phyloP scores from a whole-genome alignment of 2,888 invertebrate species.

The Synergus itoensis region DNA sequence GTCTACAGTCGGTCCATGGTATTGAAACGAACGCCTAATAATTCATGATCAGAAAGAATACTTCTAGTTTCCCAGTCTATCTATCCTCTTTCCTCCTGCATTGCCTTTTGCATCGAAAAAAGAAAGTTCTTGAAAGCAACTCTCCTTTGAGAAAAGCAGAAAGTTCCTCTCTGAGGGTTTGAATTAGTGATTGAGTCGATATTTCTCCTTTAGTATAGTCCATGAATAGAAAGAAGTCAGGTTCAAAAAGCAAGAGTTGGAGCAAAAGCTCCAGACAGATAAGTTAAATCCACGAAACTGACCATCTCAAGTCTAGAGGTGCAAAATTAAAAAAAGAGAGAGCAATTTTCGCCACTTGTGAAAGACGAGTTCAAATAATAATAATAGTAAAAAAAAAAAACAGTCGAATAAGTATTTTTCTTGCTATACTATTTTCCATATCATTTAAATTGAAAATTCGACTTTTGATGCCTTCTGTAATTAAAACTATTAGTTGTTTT shows the following conservation, averaged over 20 bases:
- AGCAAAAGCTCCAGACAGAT: background rate
- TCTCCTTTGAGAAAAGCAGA: constrained; percentile 30
- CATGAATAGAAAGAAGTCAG: constrained; percentile 29
- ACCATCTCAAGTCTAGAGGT: background rate
- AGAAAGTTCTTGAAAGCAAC: constrained; percentile 22
- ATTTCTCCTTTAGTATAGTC: constrained; percentile 33
- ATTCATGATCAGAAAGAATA: background rate
- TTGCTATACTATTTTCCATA: too few relatives aligned
- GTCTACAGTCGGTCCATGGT: background rate
- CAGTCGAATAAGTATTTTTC: too few relatives aligned
- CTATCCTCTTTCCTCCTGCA: background rate
- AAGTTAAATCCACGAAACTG: constrained; percentile 10
- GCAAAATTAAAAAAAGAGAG: background rate
- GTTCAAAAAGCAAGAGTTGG: background rate
- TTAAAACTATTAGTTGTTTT: too few relatives aligned
- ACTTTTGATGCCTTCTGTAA: too few relatives aligned
- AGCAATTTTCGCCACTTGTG: background rate
- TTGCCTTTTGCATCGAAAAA: background rate
- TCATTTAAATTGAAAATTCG: too few relatives aligned
- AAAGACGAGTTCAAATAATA: background rate
- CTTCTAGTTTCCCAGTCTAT: background rate
- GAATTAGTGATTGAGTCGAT: constrained; percentile 36
- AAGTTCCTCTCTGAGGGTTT: constrained; percentile 21
- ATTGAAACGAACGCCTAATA: background rate
- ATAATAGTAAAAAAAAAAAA: too few relatives aligned